Evolutionary conservation across 2,888 invertebrate genomes (phyloP).

Genomic region (Eristalis pertinax): DNA sequence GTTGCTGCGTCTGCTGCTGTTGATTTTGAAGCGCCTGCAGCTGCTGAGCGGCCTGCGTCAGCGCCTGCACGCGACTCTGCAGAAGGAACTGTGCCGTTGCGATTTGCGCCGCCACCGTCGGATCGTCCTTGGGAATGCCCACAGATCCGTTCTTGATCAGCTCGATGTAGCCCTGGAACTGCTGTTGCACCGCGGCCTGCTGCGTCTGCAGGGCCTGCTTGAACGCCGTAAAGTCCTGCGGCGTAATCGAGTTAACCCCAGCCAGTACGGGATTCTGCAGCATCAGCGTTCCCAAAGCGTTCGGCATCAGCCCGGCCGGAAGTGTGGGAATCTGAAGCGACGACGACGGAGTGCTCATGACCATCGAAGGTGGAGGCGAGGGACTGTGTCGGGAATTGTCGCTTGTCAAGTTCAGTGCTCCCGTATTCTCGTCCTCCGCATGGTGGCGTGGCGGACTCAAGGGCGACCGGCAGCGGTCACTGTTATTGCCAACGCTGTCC

Average conservation of each 20-base stretch:
- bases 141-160: constrained; percentile 78
- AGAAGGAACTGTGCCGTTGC: constrained; percentile 88
- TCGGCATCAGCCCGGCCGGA: constrained; percentile 68
- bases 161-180: constrained; percentile 80
- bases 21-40: constrained; percentile 90
- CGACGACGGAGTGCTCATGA: constrained; percentile 65
- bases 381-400: constrained; percentile 79
- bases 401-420: constrained; percentile 80
- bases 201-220: constrained; percentile 80
- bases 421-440: constrained; percentile 77
- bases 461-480: constrained; percentile 80
- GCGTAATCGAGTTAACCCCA: constrained; percentile 75
- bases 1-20: constrained; percentile 78
- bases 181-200: constrained; percentile 80
- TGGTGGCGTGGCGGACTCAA: constrained; percentile 76
- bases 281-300: constrained; percentile 72
- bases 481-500: constrained; percentile 79
- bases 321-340: constrained; percentile 66
- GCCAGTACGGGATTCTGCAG: constrained; percentile 76
- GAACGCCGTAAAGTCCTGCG: constrained; percentile 79
- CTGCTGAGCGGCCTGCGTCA: constrained; percentile 92
- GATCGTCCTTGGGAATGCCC: constrained; percentile 78
- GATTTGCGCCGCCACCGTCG: constrained; percentile 77
- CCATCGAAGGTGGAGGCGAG: constrained; percentile 77
- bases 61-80: constrained; percentile 88